Evolutionary conservation across 2,888 invertebrate species (phyloP), one percentile per base, ranked within the genome.

Genomic region (Clostera curtula): DNA sequence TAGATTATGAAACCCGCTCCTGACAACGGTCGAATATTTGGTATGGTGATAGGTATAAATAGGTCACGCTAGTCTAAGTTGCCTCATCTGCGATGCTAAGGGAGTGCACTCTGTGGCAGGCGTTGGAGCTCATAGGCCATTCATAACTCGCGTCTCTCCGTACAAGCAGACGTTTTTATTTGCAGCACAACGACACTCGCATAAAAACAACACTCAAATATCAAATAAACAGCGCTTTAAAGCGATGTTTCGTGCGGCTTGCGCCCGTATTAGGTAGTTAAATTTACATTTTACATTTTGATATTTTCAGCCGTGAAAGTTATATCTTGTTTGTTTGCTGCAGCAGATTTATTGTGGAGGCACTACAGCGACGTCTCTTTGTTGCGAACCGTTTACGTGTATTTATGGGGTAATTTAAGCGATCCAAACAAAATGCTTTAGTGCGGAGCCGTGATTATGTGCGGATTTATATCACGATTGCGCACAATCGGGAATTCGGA

Each of bases 241-340:
- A 73, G 67, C 70, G 63, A 62, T 66, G 62, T 68, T 63, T 63
- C 59, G 63, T 62, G 43, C 56, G 54, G 60, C 69, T 70, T 64
- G 62, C 68, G 61, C 61, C 61, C 70, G 75, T 69, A 80, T 79
- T 80, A 80, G 77, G 79, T 71, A 73, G 69, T 80, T 77, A 77
- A 76, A 79, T 80, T 79, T 77, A 77, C 79, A 79, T 76, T 77
- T 76, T 71, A 69, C 75, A 74, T 77, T n/a, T 77, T 76, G 74
- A 77, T 76, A 76, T 73, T 76, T 76, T 68, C 71, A 68, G 69
- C 75, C 75, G 77, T 76, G 77, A 74, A 73, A 68, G 68, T 72
- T 66, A 73, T 73, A 65, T 67, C 64, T 63, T 66, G 66, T 63
- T 61, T 59, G 62, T 62, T 56, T 59, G 56, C 52, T 46, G 51